Evolutionary conservation across 2,888 invertebrate genomes (phyloP), one percentile per base, ranked within the genome.

Genomic region (Diaphora mendica): DNA sequence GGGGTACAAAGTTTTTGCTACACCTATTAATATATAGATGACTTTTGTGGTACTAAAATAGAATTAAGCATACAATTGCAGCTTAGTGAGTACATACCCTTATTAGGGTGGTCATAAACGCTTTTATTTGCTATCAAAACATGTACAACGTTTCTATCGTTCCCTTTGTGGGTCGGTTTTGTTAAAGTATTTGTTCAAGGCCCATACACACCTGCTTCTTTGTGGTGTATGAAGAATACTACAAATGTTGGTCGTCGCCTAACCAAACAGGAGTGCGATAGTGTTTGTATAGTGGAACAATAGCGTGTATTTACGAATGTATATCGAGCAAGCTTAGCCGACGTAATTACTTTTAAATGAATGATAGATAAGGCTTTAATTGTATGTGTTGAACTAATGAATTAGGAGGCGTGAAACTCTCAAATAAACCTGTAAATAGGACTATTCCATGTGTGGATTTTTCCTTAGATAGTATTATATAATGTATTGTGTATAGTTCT

Each of bases 171-270:
- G 73, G 80, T 79, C 74, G 80, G 85, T 86, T 85, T 82, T 82
- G 78, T 82, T 80, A 68, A 84, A 88, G 87, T 89, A 85, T 89
- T 90, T 90, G 86, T 84, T 77, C 84, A 87, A 87, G 83, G 76
- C 77, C 77, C 80, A 74, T 83, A 77, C 85, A 73, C 88, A 90
- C 89, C 89, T 89, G 88, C 81, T 85, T 85, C 88, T 88, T 87
- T 79, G 82, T 82, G 80, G 79, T 80, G 81, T 84, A 83, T 83
- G 86, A 85, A 85, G 79, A 80, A 87, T 83, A 77, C 79, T 82
- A 79, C 86, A 87, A 88, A 87, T 83, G 87, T 82, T 82, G 77
- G 82, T 77, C 77, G 74, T 80, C 83, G 68, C 85, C 82, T 82
- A 84, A 80, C 42, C 66, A 85, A 84, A 82, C 30, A 80, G 64